These are phyloP conservation scores for Cotesia vestalis DNA, from an alignment of 1,140 invertebrate genomes.

Conservation along the genomic window DNA sequence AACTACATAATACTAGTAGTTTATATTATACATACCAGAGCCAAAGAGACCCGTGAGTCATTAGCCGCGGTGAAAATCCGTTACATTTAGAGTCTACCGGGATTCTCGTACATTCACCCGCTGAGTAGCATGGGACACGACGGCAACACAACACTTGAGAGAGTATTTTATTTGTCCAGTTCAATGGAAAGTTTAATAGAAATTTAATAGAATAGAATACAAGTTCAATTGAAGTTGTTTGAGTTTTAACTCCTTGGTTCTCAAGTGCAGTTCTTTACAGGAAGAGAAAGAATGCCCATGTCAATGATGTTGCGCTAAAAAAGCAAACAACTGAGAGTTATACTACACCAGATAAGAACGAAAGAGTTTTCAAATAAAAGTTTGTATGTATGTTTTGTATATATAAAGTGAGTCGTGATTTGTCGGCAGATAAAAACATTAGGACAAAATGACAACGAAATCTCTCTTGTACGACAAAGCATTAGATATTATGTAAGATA, in stretches of 20 bases:
- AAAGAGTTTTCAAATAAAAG: not conserved
- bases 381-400: no score
- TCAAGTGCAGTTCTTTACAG: not conserved
- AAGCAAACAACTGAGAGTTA: not conserved
- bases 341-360: not conserved
- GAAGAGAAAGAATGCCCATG: conserved; percentile 23
- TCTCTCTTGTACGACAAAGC: no score
- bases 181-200: no score
- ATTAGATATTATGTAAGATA: conserved; percentile 1
- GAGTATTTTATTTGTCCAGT: not conserved
- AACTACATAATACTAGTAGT: not conserved
- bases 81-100: conserved; percentile 31
- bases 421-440: no score
- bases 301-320: conserved; percentile 8
- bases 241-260: no score
- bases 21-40: not conserved
- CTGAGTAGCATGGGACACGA: not conserved
- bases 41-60: conserved; percentile 29
- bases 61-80: conserved; percentile 35
- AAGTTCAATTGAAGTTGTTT: no score
- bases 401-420: no score
- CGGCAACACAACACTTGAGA: not conserved
- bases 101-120: conserved; percentile 34
- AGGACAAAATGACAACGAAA: no score
- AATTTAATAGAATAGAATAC: not conserved